Conservation (phyloP, 1,140 invertebrate species). For the Bilobella aurantiaca region DNA sequence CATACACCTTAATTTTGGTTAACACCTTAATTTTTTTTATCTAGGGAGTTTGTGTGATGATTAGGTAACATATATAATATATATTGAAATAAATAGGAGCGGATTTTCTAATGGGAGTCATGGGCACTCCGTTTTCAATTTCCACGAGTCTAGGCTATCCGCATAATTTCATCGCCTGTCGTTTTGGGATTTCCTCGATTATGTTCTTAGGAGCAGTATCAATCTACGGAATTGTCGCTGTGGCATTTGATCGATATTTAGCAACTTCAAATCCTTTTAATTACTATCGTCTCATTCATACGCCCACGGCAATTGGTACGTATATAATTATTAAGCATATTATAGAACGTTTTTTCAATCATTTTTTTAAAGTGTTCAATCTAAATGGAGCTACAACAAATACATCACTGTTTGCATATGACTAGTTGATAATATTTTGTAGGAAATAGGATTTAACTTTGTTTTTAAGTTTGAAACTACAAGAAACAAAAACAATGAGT, state of each 20-base stretch:
- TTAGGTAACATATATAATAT: neutral
- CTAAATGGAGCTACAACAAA: too few species aligned
- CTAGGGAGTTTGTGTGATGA: too few species aligned
- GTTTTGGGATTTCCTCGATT: neutral
- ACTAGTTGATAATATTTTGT: too few species aligned
- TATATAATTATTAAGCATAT: too few species aligned
- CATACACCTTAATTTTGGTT: neutral
- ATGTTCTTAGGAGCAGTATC: neutral
- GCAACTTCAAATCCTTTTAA: neutral
- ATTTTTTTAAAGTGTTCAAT: too few species aligned
- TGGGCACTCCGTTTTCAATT: neutral
- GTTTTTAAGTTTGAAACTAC: too few species aligned
- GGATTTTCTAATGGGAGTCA: neutral
- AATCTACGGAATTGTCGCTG: neutral
- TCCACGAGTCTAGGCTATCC: neutral
- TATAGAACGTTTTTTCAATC: too few species aligned
- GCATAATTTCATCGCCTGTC: neutral
- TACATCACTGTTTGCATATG: too few species aligned
- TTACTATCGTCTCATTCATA: neutral
- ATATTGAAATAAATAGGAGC: neutral
- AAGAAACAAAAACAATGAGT: too few species aligned
- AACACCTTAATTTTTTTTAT: too few species aligned
- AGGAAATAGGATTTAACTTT: too few species aligned
- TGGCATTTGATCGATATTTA: neutral
- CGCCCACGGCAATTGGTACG: neutral